These are phyloP conservation scores for Hylaea fasciaria DNA, from an alignment of 2,888 invertebrate species.

Conservation along the genomic window DNA sequence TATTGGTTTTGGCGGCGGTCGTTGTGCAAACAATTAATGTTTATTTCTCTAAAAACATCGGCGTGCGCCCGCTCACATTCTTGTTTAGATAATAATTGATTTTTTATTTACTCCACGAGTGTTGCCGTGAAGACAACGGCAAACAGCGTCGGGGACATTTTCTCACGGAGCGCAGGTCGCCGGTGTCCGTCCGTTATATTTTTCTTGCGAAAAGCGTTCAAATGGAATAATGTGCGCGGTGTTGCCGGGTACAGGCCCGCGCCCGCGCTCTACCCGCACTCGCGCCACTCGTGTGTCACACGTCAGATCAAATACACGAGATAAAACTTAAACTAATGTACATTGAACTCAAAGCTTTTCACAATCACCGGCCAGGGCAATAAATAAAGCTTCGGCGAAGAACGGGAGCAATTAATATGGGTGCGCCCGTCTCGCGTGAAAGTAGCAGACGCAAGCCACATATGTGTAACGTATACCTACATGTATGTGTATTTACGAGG, in stretches of 20 bases:
- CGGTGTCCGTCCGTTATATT: slow-evolving; percentile 51
- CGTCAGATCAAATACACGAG: slow-evolving; percentile 78
- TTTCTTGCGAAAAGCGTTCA: slow-evolving; percentile 59
- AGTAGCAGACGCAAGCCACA: slow-evolving; percentile 73
- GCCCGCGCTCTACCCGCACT: slow-evolving; percentile 22
- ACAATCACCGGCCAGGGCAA: slow-evolving; percentile 80
- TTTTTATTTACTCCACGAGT: slow-evolving; percentile 77
- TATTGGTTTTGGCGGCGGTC: slow-evolving; percentile 82
- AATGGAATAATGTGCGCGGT: slow-evolving; percentile 42
- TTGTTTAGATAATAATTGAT: slow-evolving; percentile 81
- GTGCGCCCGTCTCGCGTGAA: slow-evolving; percentile 81
- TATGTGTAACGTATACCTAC: slow-evolving; percentile 57
- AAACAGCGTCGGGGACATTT: slow-evolving; percentile 65
- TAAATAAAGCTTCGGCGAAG: slow-evolving; percentile 83
- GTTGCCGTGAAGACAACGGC: slow-evolving; percentile 69
- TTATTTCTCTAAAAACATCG: slow-evolving; percentile 84
- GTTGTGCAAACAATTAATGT: slow-evolving; percentile 80
- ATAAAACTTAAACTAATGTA: slow-evolving; percentile 82
- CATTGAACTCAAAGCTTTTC: slow-evolving; percentile 80
- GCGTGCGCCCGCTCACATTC: slow-evolving; percentile 78
- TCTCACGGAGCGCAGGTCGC: slow-evolving; percentile 61
- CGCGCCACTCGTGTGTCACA: slow-evolving; percentile 67
- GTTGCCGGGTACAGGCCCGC: slow-evolving; percentile 41
- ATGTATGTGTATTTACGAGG: slow-evolving; percentile 48
- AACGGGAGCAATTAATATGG: slow-evolving; percentile 85